Base-by-base conservation (phyloP, 1,140 invertebrate species). In the Adelges cooleyi region DNA sequence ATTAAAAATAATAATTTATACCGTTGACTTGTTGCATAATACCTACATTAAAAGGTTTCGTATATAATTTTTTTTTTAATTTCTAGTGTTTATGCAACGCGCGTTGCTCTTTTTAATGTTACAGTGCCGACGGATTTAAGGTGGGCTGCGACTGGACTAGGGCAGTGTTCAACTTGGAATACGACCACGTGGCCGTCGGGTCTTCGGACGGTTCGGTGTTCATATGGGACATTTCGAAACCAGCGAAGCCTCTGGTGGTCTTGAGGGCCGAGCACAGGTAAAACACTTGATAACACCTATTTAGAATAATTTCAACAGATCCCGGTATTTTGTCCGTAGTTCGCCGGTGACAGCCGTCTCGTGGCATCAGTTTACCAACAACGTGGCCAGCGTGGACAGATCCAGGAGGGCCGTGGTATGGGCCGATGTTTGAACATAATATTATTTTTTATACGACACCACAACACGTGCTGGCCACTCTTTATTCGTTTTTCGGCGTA, bases 121-220 rank as follows among this genome's bases (percentile, higher is more conserved):
- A 11, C 77, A 95, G 92, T 75, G 87, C 88, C 72, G 94, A 97
- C 70, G 86, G 86, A 33, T 97, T 98, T 76, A 92, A 92, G 79
- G 88, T 97, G 54, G 90, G 90, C 33, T 94, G 88, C 77, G 95
- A 98, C 78, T 97, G 87, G 83, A 82, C 89, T 20, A 81, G 94
- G 72, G 92, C 92, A 13, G 84, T 86, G 40, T 97, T 98, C 74
- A 95, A 92, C 72, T 89, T 90, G 20, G 88, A 92, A 74, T 89
- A 86, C 3, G 82, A 86, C 56, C 91, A 91, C 75, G 84, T 94
- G 17, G 84, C 89, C 2, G 91, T 89, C 66, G 95, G 95, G 11
- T 92, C 90, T 15, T 80, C 84, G 1, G 93, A 98, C 76, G 95
- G 95, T 17, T 81, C 84, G 27, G 82, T 97, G 52, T 97, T 86